Conservation (phyloP, 2,888 invertebrate genomes). For the Teleogryllus oceanicus region DNA sequence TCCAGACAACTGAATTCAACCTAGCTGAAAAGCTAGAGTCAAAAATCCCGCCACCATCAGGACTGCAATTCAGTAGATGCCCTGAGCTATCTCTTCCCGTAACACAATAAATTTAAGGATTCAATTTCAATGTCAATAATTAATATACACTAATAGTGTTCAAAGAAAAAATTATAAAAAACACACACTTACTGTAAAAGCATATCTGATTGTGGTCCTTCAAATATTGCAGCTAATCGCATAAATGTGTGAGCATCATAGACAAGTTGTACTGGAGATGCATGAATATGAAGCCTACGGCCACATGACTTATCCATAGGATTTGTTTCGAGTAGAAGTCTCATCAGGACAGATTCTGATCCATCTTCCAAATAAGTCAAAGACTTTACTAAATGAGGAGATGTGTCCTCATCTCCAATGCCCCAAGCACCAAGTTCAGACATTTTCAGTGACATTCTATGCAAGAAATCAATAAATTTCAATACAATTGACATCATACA, state of each 20-base stretch:
- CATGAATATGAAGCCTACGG: constrained; percentile 72
- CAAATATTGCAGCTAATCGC: constrained; percentile 80
- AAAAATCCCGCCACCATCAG: too few relatives aligned
- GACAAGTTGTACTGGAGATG: constrained; percentile 80
- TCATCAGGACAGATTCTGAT: constrained; percentile 54
- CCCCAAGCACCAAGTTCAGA: constrained; percentile 68
- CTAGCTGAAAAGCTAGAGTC: too few relatives aligned
- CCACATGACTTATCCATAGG: constrained; percentile 80
- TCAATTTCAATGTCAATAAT: too few relatives aligned
- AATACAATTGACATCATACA: too few relatives aligned
- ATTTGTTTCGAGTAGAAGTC: constrained; percentile 84
- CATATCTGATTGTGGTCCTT: constrained; percentile 56
- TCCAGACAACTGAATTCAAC: too few relatives aligned
- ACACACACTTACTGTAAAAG: background rate
- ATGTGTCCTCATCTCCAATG: constrained; percentile 56
- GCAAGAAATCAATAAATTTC: constrained; percentile 38
- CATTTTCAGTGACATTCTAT: constrained; percentile 64
- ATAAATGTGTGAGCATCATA: constrained; percentile 91
- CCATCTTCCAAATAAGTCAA: constrained; percentile 47
- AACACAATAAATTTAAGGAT: too few relatives aligned
- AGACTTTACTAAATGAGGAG: constrained; percentile 68
- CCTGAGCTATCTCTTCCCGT: too few relatives aligned
- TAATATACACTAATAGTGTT: too few relatives aligned
- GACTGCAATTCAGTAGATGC: too few relatives aligned
- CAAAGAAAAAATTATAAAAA: background rate